Conservation (phyloP, 2,113 vertebrate genomes). For the Triplophysa dalaica region DNA sequence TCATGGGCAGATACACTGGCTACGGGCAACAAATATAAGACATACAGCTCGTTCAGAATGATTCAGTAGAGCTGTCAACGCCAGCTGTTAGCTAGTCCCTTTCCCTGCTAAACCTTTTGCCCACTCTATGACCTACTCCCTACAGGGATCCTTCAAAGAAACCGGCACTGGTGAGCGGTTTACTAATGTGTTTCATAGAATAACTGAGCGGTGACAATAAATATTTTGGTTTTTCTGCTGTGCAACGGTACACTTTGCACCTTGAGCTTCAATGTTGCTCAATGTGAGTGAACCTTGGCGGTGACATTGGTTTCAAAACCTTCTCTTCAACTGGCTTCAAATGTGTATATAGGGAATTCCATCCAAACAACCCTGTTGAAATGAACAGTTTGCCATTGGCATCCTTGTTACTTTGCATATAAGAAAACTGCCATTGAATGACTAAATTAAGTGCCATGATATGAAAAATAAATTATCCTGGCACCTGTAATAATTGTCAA, state of each 20-base stretch:
- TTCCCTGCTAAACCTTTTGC: slow-evolving; percentile 10
- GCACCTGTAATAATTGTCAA: neutral
- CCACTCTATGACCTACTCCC: slow-evolving; percentile 24
- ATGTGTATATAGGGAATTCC: neutral
- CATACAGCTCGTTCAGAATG: slow-evolving; percentile 18
- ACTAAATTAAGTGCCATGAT: neutral
- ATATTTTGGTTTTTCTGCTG: slow-evolving; percentile 18
- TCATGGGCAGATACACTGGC: slow-evolving; percentile 1
- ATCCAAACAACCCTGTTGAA: no score
- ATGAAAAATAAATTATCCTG: neutral
- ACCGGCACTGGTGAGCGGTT: neutral
- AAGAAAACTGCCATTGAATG: neutral
- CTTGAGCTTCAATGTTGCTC: neutral
- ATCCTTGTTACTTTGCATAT: no score
- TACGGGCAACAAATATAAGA: neutral
- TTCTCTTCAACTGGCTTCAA: neutral
- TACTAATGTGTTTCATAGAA: slow-evolving; percentile 14
- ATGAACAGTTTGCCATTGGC: no score
- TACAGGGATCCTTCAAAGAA: neutral
- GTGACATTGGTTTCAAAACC: neutral
- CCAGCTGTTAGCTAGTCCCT: slow-evolving; percentile 26
- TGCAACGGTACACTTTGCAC: neutral
- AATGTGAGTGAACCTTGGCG: neutral
- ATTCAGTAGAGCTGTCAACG: slow-evolving; percentile 18
- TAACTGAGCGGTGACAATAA: slow-evolving; percentile 9